Evolutionary conservation across 35 echinoderm and acorn worm genomes (phyloP).

Genomic region (Acanthaster planci): DNA sequence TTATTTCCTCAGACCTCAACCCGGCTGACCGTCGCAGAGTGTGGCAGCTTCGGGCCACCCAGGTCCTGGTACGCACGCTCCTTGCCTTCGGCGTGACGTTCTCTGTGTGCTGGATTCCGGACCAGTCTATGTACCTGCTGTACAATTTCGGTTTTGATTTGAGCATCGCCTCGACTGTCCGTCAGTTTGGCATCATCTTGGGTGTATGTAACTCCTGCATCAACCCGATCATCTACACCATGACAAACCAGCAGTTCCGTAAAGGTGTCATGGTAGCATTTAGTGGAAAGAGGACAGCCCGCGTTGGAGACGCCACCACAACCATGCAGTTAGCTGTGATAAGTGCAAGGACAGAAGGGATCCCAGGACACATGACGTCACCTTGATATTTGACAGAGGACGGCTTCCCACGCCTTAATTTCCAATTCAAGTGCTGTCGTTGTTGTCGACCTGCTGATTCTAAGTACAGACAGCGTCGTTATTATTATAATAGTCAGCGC

Average conservation of each 20-base stretch:
- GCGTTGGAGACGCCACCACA: background rate
- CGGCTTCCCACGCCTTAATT: too few species aligned
- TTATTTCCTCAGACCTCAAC: background rate
- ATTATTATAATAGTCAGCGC: too few species aligned
- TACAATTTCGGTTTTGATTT: conserved; percentile 64
- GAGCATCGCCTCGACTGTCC: conserved; percentile 44
- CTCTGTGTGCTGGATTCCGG: conserved; percentile 73
- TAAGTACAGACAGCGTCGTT: too few species aligned
- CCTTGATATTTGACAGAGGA: too few species aligned
- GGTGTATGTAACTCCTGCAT: conserved; percentile 74
- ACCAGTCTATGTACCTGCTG: conserved; percentile 55
- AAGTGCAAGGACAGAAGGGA: too few species aligned
- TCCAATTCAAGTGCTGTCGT: too few species aligned
- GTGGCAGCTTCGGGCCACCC: conserved; percentile 64
- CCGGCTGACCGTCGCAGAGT: background rate
- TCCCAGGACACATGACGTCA: too few species aligned
- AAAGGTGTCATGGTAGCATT: conserved; percentile 40
- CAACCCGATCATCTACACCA: conserved; percentile 82
- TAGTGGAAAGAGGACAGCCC: background rate
- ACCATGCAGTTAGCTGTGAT: too few species aligned
- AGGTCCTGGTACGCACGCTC: conserved; percentile 52
- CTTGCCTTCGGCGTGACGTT: conserved; percentile 66
- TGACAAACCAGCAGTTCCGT: conserved; percentile 64
- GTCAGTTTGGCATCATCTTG: conserved; percentile 68
- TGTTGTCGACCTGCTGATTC: too few species aligned